phyloP scores from a whole-genome alignment of 2,888 invertebrate species.

The Drosophila atripex region DNA sequence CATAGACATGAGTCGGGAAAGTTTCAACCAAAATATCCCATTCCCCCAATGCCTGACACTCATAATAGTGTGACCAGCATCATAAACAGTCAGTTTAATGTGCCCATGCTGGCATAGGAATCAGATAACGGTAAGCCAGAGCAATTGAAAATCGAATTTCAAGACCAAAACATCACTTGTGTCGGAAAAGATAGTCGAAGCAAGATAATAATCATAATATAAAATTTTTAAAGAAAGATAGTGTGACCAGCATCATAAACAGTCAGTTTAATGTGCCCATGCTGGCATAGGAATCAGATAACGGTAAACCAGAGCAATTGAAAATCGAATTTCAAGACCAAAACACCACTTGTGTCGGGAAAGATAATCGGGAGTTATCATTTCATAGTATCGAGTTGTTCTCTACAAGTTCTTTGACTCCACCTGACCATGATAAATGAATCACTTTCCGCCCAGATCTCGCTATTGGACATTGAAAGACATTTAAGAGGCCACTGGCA shows the following conservation, averaged over 20 bases:
- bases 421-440: slow-evolving; percentile 23
- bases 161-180: slow-evolving; percentile 10
- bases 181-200: slow-evolving; percentile 6
- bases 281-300: neutral
- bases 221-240: neutral
- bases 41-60: neutral
- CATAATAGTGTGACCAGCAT: no score
- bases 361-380: slow-evolving; percentile 10
- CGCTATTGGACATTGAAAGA: slow-evolving; percentile 4
- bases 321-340: slow-evolving; percentile 6
- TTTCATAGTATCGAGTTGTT: no score
- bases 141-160: neutral
- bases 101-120: neutral
- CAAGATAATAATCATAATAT: no score
- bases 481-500: slow-evolving; percentile 19
- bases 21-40: neutral
- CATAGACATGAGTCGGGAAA: neutral
- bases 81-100: neutral
- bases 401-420: slow-evolving; percentile 28
- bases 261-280: neutral
- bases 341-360: slow-evolving; percentile 4
- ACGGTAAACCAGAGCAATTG: no score
- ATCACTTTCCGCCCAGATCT: slow-evolving; percentile 4
- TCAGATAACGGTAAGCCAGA: neutral
- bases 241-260: neutral